These are phyloP conservation scores for Varroa destructor DNA, from an alignment of 1,140 invertebrate species.

Conservation along the genomic window DNA sequence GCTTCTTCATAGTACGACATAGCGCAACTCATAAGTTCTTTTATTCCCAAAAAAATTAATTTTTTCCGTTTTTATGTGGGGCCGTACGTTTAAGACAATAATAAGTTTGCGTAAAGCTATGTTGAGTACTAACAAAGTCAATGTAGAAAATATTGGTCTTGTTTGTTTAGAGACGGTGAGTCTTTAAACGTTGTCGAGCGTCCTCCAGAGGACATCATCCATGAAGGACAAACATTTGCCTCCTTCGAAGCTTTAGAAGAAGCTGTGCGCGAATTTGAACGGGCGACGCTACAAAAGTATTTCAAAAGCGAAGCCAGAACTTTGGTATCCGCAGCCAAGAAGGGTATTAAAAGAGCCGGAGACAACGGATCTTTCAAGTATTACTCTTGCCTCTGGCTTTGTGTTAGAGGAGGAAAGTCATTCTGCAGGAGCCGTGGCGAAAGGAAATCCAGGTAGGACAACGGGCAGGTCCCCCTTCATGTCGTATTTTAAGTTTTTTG, in stretches of 20 bases:
- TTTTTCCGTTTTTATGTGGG: too few relatives aligned
- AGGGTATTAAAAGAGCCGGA: conserved; percentile 5
- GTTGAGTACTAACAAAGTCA: too few relatives aligned
- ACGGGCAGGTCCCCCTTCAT: not conserved
- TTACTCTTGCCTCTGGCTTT: conserved; percentile 20
- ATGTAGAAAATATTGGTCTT: too few relatives aligned
- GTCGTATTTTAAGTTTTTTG: not conserved
- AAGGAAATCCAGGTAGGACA: conserved; percentile 3
- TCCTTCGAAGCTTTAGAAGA: conserved; percentile 3
- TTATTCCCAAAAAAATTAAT: too few relatives aligned
- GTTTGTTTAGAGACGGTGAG: too few relatives aligned
- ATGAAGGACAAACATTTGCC: conserved; percentile 2
- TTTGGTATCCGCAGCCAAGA: not conserved
- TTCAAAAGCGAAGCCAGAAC: conserved; percentile 17
- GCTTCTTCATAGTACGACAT: too few relatives aligned
- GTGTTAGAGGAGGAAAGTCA: conserved; percentile 8
- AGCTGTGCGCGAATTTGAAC: not conserved
- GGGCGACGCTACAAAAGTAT: conserved; percentile 1
- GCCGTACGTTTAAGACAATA: too few relatives aligned
- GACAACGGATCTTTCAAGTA: conserved; percentile 21
- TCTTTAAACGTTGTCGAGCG: not conserved
- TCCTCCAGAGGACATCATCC: not conserved
- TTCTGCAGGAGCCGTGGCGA: conserved; percentile 16
- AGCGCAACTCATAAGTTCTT: too few relatives aligned
- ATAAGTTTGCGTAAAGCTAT: too few relatives aligned